phyloP scores from a whole-genome alignment of 2,888 invertebrate species.

The Villa cingulata region DNA sequence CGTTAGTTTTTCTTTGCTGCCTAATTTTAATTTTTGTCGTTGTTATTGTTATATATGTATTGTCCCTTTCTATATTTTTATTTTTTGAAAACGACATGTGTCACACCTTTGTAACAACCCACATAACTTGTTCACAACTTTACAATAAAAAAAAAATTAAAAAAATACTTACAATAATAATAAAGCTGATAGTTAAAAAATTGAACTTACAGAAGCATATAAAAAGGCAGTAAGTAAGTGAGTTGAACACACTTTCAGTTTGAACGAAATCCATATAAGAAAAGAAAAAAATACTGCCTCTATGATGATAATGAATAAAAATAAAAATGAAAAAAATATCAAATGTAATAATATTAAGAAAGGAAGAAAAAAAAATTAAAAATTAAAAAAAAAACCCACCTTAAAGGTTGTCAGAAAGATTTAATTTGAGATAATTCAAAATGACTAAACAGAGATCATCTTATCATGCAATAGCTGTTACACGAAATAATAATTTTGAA shows the following conservation, averaged over 20 bases:
- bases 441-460: conserved; percentile 3
- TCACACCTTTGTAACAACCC: conserved; percentile 5
- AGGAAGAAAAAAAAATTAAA: neutral
- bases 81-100: neutral
- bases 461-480: conserved; percentile 5
- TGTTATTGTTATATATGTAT: no score
- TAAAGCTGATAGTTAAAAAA: neutral
- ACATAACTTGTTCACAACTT: conserved; percentile 4
- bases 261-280: no score
- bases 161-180: no score
- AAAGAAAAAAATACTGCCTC: no score
- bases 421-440: conserved; percentile 6
- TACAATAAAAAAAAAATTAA: no score
- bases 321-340: no score
- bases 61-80: no score
- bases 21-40: no score
- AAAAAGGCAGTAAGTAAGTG: neutral
- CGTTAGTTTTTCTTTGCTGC: no score
- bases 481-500: conserved; percentile 5
- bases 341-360: no score
- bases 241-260: neutral
- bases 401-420: conserved; percentile 1
- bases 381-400: neutral
- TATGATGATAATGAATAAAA: no score
- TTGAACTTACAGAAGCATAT: neutral